These are phyloP conservation scores for Tylochromis polylepis DNA, from an alignment of 2,113 vertebrate genomes.

Conservation along the genomic window DNA sequence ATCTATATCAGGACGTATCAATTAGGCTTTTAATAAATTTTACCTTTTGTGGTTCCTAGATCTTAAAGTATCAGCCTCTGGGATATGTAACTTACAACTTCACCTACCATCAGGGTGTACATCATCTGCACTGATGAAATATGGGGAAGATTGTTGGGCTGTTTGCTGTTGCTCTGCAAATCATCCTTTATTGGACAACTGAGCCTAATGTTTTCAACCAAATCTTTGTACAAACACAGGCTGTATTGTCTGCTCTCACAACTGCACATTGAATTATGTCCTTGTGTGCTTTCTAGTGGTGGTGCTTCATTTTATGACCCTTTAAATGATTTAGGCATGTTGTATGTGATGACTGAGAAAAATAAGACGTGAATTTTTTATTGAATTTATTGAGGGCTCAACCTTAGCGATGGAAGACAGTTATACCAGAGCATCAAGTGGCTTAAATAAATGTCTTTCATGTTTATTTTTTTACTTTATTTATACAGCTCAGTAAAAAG, in stretches of 20 bases:
- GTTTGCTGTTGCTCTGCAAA: neutral
- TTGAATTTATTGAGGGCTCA: neutral
- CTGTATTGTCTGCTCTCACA: neutral
- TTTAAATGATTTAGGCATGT: neutral
- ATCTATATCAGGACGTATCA: neutral
- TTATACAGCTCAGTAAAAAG: neutral
- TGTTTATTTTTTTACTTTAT: neutral
- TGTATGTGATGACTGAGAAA: neutral
- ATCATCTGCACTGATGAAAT: neutral
- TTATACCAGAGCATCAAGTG: neutral
- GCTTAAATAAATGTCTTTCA: neutral
- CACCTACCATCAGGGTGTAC: neutral
- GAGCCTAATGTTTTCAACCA: neutral
- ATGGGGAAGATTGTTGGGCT: neutral
- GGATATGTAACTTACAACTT: neutral
- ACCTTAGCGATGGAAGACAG: neutral
- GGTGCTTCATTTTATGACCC: neutral
- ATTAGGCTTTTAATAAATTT: neutral
- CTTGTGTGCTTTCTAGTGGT: neutral
- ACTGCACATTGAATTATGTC: neutral
- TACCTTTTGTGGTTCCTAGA: neutral
- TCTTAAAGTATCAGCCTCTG: neutral
- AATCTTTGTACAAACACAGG: neutral
- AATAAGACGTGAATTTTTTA: neutral
- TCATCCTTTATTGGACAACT: neutral